Base-by-base conservation (phyloP, 2,113 vertebrate species). In the Chascanopsetta lugubris region DNA sequence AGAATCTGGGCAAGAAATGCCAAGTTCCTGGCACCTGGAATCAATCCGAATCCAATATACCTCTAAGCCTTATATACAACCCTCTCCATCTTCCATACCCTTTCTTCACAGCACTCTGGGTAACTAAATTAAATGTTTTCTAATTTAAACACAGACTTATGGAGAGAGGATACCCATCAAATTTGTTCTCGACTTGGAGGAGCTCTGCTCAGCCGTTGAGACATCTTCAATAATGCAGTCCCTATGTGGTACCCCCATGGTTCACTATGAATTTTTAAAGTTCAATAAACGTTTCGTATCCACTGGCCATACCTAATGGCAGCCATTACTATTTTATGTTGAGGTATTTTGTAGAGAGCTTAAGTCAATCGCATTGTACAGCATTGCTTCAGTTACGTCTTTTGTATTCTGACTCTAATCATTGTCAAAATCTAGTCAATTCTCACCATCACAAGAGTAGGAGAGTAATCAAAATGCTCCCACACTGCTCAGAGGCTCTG, bases 201-300 rank as follows among this genome's bases (percentile, higher is more conserved):
- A 77, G 59, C 56, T 76, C 25, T 66, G 61, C 63, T 76, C 36
- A 47, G 61, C 72, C 55, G 48, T 53, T 29, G 47, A 85, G 60
- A 77, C 36, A 4, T 68, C 26, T 82, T 87, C 70, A 88, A 89
- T 87, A 88, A 88, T 89, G 81, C 62, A 89, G 62, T 55, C 26
- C 58, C 59, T 56, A 63, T 71, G 76, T 82, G 73, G 56, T 73
- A 70, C 74, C 72, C 83, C 72, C 64, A 53, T 80, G 77, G 79
- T 87, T 85, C 71, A 32, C 7, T 68, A 88, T 88, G 66, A 79
- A 89, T 89, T 83, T 87, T 87, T 90, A 80, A 88, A 83, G 68
- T 87, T 87, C 73, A 87, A 88, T 88, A 89, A 88, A 87, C 6
- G 71, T 71, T 87, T 85, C 69, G 71, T 73, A 82, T 82, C 69